Evolutionary conservation across 1,140 invertebrate genomes (phyloP).

Genomic region (Rhyacophila brunnea): DNA sequence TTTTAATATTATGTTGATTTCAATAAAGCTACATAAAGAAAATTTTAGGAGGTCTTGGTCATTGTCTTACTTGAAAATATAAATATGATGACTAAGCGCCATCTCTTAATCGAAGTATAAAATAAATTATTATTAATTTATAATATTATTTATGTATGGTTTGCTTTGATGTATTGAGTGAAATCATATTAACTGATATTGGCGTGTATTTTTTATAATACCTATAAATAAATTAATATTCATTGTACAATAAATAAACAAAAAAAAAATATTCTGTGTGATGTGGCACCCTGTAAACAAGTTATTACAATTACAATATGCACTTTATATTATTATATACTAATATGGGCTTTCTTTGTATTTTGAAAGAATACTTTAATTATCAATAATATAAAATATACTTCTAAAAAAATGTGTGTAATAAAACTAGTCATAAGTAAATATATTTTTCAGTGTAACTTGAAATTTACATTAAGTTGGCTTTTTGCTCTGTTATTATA

Average conservation of each 20-base stretch:
- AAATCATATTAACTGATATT: too few relatives aligned
- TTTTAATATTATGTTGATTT: too few relatives aligned
- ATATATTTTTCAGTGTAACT: conserved; percentile 4
- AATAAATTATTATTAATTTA: too few relatives aligned
- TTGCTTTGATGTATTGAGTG: too few relatives aligned
- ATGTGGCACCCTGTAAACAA: not conserved
- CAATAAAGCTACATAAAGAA: too few relatives aligned
- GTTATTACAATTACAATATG: not conserved
- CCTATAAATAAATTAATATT: not conserved
- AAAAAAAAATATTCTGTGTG: not conserved
- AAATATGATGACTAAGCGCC: too few relatives aligned
- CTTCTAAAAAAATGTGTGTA: conserved; percentile 4
- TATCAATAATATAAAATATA: not conserved
- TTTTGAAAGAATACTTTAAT: not conserved
- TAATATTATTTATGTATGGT: too few relatives aligned
- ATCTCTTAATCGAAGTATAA: too few relatives aligned
- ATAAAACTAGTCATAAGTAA: conserved; percentile 3
- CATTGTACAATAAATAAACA: not conserved
- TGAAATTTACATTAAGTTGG: not conserved
- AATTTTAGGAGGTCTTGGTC: too few relatives aligned
- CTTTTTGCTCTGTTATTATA: not conserved
- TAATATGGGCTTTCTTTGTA: conserved; percentile 8
- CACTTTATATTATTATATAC: too few relatives aligned
- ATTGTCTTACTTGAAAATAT: too few relatives aligned
- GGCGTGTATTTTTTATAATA: too few relatives aligned